Evolutionary conservation across 1,140 invertebrate species (phyloP), one percentile per base, ranked within the genome.

Genomic region (Drosophila paulistorum): DNA sequence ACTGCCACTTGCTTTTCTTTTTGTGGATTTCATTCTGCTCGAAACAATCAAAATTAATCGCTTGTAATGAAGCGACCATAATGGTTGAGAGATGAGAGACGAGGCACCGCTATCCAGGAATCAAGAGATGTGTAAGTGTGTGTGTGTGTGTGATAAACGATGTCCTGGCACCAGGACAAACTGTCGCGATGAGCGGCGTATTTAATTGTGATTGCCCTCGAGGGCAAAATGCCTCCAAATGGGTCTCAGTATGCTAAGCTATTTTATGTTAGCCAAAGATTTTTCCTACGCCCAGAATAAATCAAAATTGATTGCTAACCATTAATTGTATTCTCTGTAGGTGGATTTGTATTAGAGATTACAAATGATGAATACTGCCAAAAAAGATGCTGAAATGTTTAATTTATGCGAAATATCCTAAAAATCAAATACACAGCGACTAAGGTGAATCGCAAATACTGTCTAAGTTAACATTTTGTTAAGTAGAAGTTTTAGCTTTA

Each of bases 31-130:
- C 4, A 37, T 17, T 45, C 63, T 60, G 64, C 60, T 73, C 64
- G 74, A 68, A 74, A 73, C 82, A 86, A 86, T 86, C 82, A 86
- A 82, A 86, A 76, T 79, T 89, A 87, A 87, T 89, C 84, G 84
- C 71, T 78, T 77, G 83, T 77, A 82, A 83, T 87, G 79, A 82
- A 73, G 83, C 82, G 51, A 66, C 74, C 74, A 81, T 73, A 73
- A 84, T 69, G 65, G 79, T 54, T 62, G 13, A 6, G 41, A 62
- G 41, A 62, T 48, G 59, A 63, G 66, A 67, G 54, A 70, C 37
- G 66, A 65, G 55, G 59, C 35, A 54, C 59, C 14, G 7, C 7
- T 48, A 45, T 14, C 37, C 37, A 45, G 58, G 48, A 39, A 62
- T 41, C 26, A 7, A n/a, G 17, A 26, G 70, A 68, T 10, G 14